Conservation (phyloP, 1,140 invertebrate genomes). For the Drosophila sp. region DNA sequence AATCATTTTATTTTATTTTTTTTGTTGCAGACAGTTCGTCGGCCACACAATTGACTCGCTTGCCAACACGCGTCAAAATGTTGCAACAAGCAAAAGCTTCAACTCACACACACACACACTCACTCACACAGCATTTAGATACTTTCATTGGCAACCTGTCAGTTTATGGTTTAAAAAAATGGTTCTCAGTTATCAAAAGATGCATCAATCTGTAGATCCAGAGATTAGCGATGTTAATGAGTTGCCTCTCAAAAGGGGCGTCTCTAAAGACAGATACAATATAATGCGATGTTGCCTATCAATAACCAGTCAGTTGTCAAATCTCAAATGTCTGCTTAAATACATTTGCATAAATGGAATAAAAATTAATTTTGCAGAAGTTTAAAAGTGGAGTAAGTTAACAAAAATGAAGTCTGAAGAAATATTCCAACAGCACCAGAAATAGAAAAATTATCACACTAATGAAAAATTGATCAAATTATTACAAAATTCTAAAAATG, state of each 20-base stretch:
- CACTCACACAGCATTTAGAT: conserved; percentile 4
- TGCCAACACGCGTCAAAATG: conserved; percentile 69
- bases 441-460: too few relatives aligned
- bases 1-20: conserved; percentile 11
- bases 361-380: too few relatives aligned
- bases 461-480: too few relatives aligned
- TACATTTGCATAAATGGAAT: not conserved
- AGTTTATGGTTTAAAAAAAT: conserved; percentile 4
- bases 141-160: conserved; percentile 20
- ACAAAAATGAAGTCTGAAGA: too few relatives aligned
- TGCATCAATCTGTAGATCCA: conserved; percentile 20
- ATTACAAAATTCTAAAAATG: too few relatives aligned
- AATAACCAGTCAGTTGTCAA: conserved; percentile 12
- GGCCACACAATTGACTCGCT: conserved; percentile 75
- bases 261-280: not conserved
- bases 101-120: conserved; percentile 21
- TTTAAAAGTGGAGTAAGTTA: too few relatives aligned
- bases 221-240: conserved; percentile 33
- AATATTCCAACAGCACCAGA: too few relatives aligned
- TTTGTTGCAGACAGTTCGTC: conserved; percentile 61
- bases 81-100: conserved; percentile 38
- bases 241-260: not conserved
- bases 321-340: not conserved
- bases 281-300: conserved; percentile 8
- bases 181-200: conserved; percentile 22